Percentiles rank a stretch among this genome's conserved stretches.
Evolutionary conservation across 2,113 vertebrate genomes (phyloP).

Genomic region (Calidris pugnax): DNA sequence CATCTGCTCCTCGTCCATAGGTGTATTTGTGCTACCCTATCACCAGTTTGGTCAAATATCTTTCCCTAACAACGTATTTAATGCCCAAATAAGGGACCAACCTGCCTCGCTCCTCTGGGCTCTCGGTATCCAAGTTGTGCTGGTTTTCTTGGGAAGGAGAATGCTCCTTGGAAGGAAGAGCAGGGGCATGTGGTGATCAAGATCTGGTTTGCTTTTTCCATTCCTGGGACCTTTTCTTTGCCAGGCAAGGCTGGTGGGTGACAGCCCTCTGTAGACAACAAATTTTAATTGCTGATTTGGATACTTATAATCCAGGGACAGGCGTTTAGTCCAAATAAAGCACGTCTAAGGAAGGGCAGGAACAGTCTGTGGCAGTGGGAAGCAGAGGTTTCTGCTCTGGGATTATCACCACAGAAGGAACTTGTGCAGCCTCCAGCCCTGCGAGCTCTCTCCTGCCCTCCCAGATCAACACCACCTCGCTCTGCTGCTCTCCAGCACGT

Average conservation of each 20-base stretch:
- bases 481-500: fast-evolving
- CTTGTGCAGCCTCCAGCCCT: neutral
- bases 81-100: neutral
- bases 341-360: neutral
- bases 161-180: neutral
- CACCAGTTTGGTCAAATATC: neutral
- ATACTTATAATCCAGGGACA: neutral
- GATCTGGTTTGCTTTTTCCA: neutral
- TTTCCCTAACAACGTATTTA: neutral
- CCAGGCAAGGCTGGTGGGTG: neutral
- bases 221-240: neutral
- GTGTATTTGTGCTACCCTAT: too few relatives aligned
- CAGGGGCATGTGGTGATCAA: neutral
- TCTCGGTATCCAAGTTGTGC: neutral
- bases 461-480: neutral
- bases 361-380: neutral
- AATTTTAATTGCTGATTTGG: neutral
- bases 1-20: neutral
- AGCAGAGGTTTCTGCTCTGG: neutral
- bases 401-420: neutral
- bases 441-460: fast-evolving
- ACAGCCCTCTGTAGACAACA: neutral
- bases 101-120: fast-evolving
- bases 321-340: neutral
- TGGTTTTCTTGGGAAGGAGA: neutral